Conservation (phyloP, 2,797 vertebrate species). For the Percopsis omiscomaycus region DNA sequence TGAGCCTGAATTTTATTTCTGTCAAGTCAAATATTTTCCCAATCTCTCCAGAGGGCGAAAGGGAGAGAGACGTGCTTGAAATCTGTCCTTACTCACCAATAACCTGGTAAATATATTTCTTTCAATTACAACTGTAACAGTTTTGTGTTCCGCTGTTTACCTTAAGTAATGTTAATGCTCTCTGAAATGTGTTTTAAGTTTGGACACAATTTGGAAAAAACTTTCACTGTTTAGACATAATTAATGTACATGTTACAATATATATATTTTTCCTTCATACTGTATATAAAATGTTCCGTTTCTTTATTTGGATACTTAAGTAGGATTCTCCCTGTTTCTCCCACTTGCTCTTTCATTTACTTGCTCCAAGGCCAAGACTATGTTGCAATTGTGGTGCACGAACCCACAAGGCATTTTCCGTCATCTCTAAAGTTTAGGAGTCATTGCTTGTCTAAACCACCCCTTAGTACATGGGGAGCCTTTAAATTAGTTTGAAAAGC, state of each 20-base stretch:
- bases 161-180: neutral
- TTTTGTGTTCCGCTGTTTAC: neutral
- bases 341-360: slow-evolving; percentile 16
- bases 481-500: slow-evolving; percentile 1
- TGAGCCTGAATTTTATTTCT: slow-evolving; percentile 47
- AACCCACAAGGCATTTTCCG: slow-evolving; percentile 65
- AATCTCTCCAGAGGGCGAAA: slow-evolving; percentile 53
- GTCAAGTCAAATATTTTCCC: slow-evolving; percentile 66
- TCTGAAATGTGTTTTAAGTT: neutral
- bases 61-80: slow-evolving; percentile 34
- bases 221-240: no score
- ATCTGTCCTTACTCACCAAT: slow-evolving; percentile 21
- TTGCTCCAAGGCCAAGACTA: slow-evolving; percentile 29
- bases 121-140: slow-evolving; percentile 9
- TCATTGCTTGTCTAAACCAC: slow-evolving; percentile 24
- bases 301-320: slow-evolving; percentile 12
- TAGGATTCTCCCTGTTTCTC: neutral
- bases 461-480: neutral
- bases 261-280: neutral
- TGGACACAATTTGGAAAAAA: neutral
- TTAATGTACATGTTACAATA: neutral
- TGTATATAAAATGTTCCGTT: neutral
- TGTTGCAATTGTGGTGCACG: slow-evolving; percentile 49
- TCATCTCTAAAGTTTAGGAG: slow-evolving; percentile 37
- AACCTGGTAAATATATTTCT: slow-evolving; percentile 59